Evolutionary conservation across 2,113 vertebrate species (phyloP).

Genomic region (Pseudorectes ferrugineus): DNA sequence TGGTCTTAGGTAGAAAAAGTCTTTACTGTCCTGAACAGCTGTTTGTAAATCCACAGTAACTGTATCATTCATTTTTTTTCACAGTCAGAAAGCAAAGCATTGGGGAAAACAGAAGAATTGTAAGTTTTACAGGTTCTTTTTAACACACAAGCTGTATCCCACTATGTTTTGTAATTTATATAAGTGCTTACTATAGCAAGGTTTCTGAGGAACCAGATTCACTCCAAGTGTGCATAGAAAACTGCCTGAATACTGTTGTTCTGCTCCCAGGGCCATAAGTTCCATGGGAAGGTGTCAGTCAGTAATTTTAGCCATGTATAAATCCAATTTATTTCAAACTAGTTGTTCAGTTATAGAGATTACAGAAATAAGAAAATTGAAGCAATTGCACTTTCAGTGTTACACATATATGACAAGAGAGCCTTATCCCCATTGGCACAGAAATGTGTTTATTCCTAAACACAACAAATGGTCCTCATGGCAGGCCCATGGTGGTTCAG

Average conservation of each 20-base stretch:
- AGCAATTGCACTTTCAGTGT: neutral
- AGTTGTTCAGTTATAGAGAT: neutral
- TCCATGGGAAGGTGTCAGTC: neutral
- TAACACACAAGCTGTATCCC: neutral
- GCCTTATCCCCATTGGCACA: neutral
- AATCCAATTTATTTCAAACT: neutral
- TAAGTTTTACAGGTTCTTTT: neutral
- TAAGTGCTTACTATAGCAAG: neutral
- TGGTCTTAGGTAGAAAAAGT: neutral
- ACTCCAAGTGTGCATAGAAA: neutral
- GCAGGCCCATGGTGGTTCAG: neutral
- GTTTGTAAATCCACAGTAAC: neutral
- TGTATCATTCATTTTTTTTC: neutral
- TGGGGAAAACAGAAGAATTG: neutral
- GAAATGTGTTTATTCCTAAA: neutral
- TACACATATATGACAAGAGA: neutral
- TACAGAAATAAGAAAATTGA: neutral
- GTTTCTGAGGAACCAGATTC: neutral
- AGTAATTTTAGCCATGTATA: neutral
- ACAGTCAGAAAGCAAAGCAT: neutral
- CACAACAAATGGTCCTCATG: neutral
- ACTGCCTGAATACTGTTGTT: neutral
- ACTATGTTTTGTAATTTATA: neutral
- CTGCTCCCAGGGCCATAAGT: neutral
- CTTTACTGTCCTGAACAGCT: neutral